These are phyloP conservation scores for Spialia ferax DNA, from an alignment of 2,888 invertebrate genomes.

Conservation along the genomic window DNA sequence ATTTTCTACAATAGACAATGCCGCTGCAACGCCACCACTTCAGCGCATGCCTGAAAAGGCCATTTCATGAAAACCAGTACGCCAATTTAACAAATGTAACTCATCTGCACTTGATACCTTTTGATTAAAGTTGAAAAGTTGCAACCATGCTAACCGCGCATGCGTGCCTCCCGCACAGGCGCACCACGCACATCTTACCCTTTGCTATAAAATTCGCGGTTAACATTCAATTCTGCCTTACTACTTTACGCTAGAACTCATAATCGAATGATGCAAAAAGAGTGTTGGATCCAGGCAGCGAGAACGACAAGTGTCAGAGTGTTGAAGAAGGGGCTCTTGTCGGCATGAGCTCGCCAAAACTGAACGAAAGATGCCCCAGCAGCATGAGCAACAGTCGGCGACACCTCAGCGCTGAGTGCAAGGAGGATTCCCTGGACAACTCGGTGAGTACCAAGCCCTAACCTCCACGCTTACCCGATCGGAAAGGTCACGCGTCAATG, in stretches of 20 bases:
- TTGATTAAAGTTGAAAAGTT: background rate
- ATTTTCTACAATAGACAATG: no score
- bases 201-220: background rate
- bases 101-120: background rate
- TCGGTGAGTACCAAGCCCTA: slow-evolving; percentile 53
- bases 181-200: background rate
- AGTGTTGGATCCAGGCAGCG: background rate
- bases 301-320: slow-evolving; percentile 39
- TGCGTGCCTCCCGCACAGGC: background rate
- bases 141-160: slow-evolving; percentile 12
- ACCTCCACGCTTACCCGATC: slow-evolving; percentile 2
- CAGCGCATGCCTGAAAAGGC: no score
- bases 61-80: no score
- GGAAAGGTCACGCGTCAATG: slow-evolving; percentile 9
- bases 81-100: background rate
- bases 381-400: slow-evolving; percentile 75
- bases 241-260: slow-evolving; percentile 38
- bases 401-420: slow-evolving; percentile 67
- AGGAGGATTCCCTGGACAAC: slow-evolving; percentile 78
- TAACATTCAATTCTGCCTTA: slow-evolving; percentile 29
- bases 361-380: slow-evolving; percentile 74
- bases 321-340: slow-evolving; percentile 10
- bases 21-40: no score
- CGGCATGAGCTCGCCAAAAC: slow-evolving; percentile 78
- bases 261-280: slow-evolving; percentile 6